Conservation (phyloP, 2,797 vertebrate species). For the Iguana delicatissima region DNA sequence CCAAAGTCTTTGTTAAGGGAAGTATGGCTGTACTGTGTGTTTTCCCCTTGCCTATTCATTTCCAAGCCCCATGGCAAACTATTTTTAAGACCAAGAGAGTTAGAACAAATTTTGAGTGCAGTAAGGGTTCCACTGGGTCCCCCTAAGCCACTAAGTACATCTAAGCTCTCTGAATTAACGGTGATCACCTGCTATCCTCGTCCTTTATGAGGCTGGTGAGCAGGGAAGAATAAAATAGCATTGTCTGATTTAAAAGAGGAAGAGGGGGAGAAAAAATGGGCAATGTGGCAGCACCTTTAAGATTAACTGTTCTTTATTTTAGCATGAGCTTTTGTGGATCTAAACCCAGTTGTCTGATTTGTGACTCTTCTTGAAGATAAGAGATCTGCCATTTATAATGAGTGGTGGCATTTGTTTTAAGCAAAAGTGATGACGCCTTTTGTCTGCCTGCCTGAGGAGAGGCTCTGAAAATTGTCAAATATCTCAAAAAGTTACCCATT, state of each 20-base stretch:
- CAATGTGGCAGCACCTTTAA: too few relatives aligned
- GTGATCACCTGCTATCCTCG: not conserved
- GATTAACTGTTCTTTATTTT: too few relatives aligned
- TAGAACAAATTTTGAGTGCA: not conserved
- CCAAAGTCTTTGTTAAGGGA: too few relatives aligned
- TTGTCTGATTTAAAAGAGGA: not conserved
- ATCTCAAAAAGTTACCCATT: not conserved
- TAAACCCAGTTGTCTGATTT: not conserved
- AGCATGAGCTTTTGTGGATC: too few relatives aligned
- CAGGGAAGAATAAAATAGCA: too few relatives aligned
- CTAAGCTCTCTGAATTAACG: not conserved
- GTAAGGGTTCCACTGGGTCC: not conserved
- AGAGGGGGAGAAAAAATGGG: too few relatives aligned
- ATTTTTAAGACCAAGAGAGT: not conserved
- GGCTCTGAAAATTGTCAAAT: not conserved
- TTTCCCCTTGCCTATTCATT: not conserved
- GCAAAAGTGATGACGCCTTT: not conserved
- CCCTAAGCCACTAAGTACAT: too few relatives aligned
- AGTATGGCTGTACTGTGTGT: too few relatives aligned
- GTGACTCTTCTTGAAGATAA: not conserved
- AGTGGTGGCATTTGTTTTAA: not conserved
- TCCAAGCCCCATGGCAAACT: not conserved
- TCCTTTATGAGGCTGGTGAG: not conserved
- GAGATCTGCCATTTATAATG: too few relatives aligned
- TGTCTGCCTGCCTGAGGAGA: not conserved